A percentile compares a stretch with the other conserved stretches of the same genome.
These are phyloP conservation scores for Thaumetopoea pityocampa DNA, from an alignment of 1,140 invertebrate species.

Conservation along the genomic window DNA sequence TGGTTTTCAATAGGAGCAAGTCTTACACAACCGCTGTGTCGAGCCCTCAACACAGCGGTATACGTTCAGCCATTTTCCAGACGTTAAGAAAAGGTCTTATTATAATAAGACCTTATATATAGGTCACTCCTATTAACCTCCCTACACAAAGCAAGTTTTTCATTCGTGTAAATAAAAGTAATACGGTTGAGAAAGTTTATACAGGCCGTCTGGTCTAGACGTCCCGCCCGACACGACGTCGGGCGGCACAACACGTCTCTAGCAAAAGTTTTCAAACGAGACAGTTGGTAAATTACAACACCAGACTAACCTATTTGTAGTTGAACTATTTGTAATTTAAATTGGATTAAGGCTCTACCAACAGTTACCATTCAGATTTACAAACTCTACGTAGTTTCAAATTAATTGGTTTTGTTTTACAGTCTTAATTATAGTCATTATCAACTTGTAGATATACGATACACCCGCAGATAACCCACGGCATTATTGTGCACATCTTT, in stretches of 20 bases:
- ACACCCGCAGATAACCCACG: no score
- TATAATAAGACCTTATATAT: neutral
- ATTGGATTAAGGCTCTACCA: no score
- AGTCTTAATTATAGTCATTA: no score
- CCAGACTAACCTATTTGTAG: neutral
- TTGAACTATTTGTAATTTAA: conserved; percentile 1
- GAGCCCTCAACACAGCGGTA: no score
- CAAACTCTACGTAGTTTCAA: no score
- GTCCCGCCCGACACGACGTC: conserved; percentile 5
- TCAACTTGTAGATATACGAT: no score
- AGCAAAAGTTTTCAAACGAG: conserved; percentile 11
- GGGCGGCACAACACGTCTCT: conserved; percentile 7
- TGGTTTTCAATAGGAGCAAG: no score
- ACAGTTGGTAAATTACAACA: neutral
- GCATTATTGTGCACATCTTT: no score
- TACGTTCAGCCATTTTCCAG: neutral
- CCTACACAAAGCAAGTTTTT: conserved; percentile 7
- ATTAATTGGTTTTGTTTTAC: no score
- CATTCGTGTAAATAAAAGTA: conserved; percentile 18
- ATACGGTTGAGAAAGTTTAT: conserved; percentile 17
- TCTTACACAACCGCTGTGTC: no score
- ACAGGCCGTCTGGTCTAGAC: conserved; percentile 25
- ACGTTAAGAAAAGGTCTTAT: neutral
- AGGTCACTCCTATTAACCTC: conserved; percentile 9
- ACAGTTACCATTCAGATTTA: no score